These are phyloP conservation scores for Callopanchax toddi DNA, from an alignment of 2,113 vertebrate genomes.

Conservation along the genomic window DNA sequence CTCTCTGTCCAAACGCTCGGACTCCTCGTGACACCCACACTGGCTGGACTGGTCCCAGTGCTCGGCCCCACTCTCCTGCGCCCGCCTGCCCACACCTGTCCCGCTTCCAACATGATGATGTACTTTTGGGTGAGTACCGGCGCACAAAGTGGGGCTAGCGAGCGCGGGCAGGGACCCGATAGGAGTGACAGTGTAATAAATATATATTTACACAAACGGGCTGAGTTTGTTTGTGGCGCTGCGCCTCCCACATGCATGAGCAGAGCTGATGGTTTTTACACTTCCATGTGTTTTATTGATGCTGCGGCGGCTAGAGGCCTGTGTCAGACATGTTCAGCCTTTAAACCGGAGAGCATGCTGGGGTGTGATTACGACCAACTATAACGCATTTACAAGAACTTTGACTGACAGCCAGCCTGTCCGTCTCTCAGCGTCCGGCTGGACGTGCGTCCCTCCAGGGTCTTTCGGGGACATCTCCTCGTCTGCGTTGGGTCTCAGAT, in stretches of 20 bases:
- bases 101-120: slow-evolving; percentile 80
- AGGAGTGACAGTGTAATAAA: slow-evolving; percentile 26
- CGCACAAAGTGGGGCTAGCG: slow-evolving; percentile 24
- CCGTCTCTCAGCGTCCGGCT: slow-evolving; percentile 41
- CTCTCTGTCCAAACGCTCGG: slow-evolving; percentile 50
- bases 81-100: slow-evolving; percentile 49
- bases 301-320: slow-evolving; percentile 55
- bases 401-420: slow-evolving; percentile 31
- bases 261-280: slow-evolving; percentile 57
- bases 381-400: slow-evolving; percentile 24
- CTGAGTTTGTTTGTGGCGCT: slow-evolving; percentile 9
- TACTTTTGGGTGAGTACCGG: slow-evolving; percentile 83
- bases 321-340: slow-evolving; percentile 36
- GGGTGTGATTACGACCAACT: slow-evolving; percentile 11
- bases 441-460: slow-evolving; percentile 9
- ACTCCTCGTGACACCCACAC: slow-evolving; percentile 50
- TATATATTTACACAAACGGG: neutral
- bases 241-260: slow-evolving; percentile 52
- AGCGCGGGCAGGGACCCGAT: neutral
- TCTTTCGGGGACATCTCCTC: slow-evolving; percentile 50
- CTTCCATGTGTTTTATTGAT: slow-evolving; percentile 59
- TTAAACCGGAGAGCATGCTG: slow-evolving; percentile 13
- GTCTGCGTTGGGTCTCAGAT: slow-evolving; percentile 1
- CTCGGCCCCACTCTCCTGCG: slow-evolving; percentile 41
- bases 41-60: slow-evolving; percentile 63